Conservation (phyloP, 1,140 invertebrate species). For the Choristoneura fumiferana region DNA sequence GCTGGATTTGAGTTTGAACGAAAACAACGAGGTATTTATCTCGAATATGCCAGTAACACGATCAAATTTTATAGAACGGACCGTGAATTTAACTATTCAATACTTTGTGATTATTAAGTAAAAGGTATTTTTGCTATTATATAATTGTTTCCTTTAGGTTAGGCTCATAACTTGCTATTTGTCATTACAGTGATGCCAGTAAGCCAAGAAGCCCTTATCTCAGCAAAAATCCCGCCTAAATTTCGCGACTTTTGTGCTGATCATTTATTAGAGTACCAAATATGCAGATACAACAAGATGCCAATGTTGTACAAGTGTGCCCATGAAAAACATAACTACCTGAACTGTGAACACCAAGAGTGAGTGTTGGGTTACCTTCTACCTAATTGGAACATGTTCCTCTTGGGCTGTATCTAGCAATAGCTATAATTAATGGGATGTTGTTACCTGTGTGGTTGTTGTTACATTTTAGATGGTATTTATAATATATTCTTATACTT, state of each 20-base stretch:
- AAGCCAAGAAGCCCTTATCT: slow-evolving; percentile 88
- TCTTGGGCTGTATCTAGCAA: too few species aligned
- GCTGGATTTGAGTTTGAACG: slow-evolving; percentile 87
- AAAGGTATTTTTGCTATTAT: slow-evolving; percentile 18
- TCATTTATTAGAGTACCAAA: slow-evolving; percentile 81
- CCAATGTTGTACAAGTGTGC: slow-evolving; percentile 86
- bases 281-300: slow-evolving; percentile 84
- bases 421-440: too few species aligned
- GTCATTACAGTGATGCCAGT: slow-evolving; percentile 84
- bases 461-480: too few species aligned
- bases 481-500: too few species aligned
- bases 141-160: slow-evolving; percentile 21
- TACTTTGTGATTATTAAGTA: not conserved
- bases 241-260: slow-evolving; percentile 94
- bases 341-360: slow-evolving; percentile 90
- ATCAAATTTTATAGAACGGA: not conserved
- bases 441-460: too few species aligned
- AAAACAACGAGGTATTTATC: slow-evolving; percentile 84
- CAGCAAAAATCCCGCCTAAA: slow-evolving; percentile 83
- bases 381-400: too few species aligned
- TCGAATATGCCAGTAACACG: slow-evolving; percentile 7
- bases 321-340: slow-evolving; percentile 86
- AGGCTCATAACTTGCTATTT: slow-evolving; percentile 26
- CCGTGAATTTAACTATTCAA: not conserved
- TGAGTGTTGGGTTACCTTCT: slow-evolving; percentile 78